Conservation (phyloP, 1,140 invertebrate species). For the Tetragnatha versicolor region DNA sequence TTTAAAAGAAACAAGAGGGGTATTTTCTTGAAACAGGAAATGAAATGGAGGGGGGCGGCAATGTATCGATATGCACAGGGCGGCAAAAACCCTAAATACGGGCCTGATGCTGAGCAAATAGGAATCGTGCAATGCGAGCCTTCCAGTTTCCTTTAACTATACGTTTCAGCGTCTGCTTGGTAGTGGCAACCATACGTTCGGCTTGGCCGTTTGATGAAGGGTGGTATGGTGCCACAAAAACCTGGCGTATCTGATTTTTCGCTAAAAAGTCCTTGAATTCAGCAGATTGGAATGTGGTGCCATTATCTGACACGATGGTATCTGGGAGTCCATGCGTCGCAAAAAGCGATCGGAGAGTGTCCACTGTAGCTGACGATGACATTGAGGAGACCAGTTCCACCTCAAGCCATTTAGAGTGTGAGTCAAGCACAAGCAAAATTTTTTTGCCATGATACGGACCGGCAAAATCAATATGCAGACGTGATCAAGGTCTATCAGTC, state of each 20-base stretch:
- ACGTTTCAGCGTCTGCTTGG: no score
- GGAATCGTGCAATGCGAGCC: no score
- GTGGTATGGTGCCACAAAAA: neutral
- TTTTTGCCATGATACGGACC: neutral
- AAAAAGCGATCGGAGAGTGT: neutral
- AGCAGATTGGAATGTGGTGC: neutral
- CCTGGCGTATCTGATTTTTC: neutral
- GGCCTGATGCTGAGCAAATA: no score
- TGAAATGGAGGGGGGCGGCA: no score
- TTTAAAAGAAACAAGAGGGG: no score
- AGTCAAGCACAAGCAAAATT: neutral
- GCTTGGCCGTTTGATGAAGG: constrained; percentile 7
- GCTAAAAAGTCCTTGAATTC: neutral
- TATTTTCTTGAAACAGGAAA: no score
- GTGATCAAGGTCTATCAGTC: neutral
- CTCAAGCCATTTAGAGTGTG: neutral
- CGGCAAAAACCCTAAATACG: no score
- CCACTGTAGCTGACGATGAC: neutral
- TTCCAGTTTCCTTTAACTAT: no score
- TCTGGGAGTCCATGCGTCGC: constrained; percentile 1
- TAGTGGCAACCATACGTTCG: constrained; percentile 1
- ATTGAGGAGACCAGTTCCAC: neutral
- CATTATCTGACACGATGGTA: neutral
- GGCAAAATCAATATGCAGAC: neutral
- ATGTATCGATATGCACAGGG: no score